Conservation (phyloP, 2,797 vertebrate genomes). For the Epinephelus awoara region DNA sequence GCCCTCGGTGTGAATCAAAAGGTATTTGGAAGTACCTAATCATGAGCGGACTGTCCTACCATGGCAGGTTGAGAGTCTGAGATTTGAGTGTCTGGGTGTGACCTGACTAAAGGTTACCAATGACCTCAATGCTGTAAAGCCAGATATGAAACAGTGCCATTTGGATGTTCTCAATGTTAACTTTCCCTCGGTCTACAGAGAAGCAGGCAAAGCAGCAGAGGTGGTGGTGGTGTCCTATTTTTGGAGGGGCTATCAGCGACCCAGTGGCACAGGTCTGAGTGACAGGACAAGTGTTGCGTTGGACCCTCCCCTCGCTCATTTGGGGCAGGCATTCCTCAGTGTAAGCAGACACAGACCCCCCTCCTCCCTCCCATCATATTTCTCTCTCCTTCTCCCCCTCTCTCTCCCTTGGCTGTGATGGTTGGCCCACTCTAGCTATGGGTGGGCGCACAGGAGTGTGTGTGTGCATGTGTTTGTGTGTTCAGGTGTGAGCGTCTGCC, state of each 20-base stretch:
- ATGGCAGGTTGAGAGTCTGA: not conserved
- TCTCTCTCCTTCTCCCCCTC: slow-evolving; percentile 56
- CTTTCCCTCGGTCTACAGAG: slow-evolving; percentile 61
- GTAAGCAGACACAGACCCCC: slow-evolving; percentile 82
- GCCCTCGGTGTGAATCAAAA: not conserved
- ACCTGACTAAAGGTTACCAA: slow-evolving; percentile 51
- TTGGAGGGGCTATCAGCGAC: slow-evolving; percentile 81
- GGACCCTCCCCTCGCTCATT: slow-evolving; percentile 78
- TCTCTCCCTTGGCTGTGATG: slow-evolving; percentile 62
- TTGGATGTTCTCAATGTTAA: slow-evolving; percentile 63
- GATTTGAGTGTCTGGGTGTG: slow-evolving; percentile 28
- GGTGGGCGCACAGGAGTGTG: slow-evolving; percentile 55
- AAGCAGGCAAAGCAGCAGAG: slow-evolving; percentile 57
- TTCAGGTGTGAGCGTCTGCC: slow-evolving; percentile 73
- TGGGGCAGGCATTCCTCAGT: slow-evolving; percentile 82
- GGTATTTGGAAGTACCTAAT: slow-evolving; percentile 18
- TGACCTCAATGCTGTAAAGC: slow-evolving; percentile 47
- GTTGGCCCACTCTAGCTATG: slow-evolving; percentile 62
- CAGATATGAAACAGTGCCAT: slow-evolving; percentile 61
- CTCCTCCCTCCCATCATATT: slow-evolving; percentile 59
- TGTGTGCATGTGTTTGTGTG: slow-evolving; percentile 56
- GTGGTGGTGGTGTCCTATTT: slow-evolving; percentile 81
- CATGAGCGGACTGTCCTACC: slow-evolving; percentile 10
- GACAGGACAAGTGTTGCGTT: slow-evolving; percentile 88
- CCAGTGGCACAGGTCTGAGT: slow-evolving; percentile 80